Evolutionary conservation across 2,113 vertebrate species (phyloP), one percentile per base, ranked within the genome.

Genomic region (Chauna torquata): DNA sequence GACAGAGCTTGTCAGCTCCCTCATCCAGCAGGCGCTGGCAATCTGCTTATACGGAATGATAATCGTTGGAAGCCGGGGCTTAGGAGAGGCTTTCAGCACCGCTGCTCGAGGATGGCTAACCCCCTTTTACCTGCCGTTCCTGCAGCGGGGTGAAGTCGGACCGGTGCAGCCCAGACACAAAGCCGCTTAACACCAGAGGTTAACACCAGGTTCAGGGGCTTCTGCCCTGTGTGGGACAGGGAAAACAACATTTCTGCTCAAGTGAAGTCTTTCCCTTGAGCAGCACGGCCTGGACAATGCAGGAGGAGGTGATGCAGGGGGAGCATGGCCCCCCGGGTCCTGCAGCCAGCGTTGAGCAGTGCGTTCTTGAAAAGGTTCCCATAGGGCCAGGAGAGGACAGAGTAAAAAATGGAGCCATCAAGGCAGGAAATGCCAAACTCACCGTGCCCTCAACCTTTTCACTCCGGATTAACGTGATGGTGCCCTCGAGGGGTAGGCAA

Each of bases 241-340:
- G 19, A 17, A 47, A 58, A 44, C 13, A 49, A 18, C 9, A 22
- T 45, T 79, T 54, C 34, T 23, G 4, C 34, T 50, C 5, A 11
- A 54, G 45, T 3, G 1, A 17, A 49, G 57, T 17, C 47, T 27
- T 22, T 64, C 25, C 42, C 49, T 49, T 9, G 16, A 42, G 15
- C 68, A 25, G 40, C 59, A 12, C 42, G 22, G 58, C 52, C 22
- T 16, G 36, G 59, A 36, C 34, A 28, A 5, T 0, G 2, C 74
- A 4, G 27, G 36, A 22, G 3, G 38, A 16, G 14, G 16, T 10
- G 49, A n/a, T 4, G 27, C 1, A 0, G 17, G 2, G 30, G n/a
- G 50, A 62, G 49, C 2, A 6, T 23, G 20, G 14, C 42, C 30
- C 25, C 30, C 27, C 6, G 5, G 16, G 18, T 77, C 42, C 36